Conservation (phyloP, 2,113 vertebrate species). For the Chlorodrepanis virens region DNA sequence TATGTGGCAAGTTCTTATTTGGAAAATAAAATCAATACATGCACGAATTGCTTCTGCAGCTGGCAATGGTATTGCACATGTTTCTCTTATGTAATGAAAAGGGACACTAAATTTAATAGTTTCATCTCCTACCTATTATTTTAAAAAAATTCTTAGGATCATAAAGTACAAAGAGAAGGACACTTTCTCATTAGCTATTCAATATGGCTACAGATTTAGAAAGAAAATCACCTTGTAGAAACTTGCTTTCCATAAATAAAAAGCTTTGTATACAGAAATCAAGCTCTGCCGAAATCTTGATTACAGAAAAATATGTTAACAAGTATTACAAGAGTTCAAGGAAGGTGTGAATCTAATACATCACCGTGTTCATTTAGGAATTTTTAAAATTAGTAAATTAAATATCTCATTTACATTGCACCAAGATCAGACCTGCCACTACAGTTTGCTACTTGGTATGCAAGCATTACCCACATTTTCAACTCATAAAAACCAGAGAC, state of each 20-base stretch:
- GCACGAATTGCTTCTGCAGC: background rate
- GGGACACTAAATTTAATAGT: background rate
- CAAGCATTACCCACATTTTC: background rate
- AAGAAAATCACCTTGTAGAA: background rate
- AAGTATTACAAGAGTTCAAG: background rate
- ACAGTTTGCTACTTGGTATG: background rate
- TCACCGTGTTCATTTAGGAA: background rate
- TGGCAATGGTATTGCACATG: background rate
- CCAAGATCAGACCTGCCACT: background rate
- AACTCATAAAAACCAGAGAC: background rate
- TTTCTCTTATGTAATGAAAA: background rate
- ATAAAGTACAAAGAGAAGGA: background rate
- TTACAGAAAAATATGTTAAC: slow-evolving; percentile 24
- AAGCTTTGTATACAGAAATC: background rate
- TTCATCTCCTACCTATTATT: background rate
- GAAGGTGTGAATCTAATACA: background rate
- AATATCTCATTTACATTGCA: background rate
- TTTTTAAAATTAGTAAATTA: slow-evolving; percentile 3
- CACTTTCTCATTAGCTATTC: background rate
- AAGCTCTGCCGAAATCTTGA: background rate
- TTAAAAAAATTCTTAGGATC: background rate
- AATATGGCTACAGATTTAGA: background rate
- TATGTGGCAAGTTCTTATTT: background rate
- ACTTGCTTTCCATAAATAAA: slow-evolving; percentile 21
- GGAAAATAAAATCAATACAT: background rate